These are phyloP conservation scores for Conops quadrifasciatus DNA, from an alignment of 2,888 invertebrate genomes.

Conservation along the genomic window DNA sequence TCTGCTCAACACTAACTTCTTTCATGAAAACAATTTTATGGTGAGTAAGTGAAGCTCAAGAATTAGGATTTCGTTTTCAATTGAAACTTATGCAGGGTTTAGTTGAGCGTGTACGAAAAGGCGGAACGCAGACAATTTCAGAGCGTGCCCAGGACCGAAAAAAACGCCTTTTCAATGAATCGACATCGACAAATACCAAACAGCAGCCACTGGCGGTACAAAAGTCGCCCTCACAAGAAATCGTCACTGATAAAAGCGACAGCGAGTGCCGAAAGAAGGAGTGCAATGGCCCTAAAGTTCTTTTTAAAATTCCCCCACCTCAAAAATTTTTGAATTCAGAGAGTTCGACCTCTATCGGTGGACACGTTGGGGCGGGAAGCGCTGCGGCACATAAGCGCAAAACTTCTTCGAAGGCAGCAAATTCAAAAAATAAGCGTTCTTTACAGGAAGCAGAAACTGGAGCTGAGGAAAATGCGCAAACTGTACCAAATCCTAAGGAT, in stretches of 20 bases:
- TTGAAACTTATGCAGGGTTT: constrained; percentile 68
- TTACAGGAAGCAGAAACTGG: background rate
- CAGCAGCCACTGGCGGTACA: constrained; percentile 13
- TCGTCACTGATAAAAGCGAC: constrained; percentile 26
- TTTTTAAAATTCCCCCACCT: constrained; percentile 52
- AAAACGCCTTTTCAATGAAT: constrained; percentile 53
- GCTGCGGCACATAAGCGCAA: constrained; percentile 9
- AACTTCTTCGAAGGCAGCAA: background rate
- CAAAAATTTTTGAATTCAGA: constrained; percentile 46
- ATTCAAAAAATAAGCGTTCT: background rate
- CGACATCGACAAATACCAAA: constrained; percentile 17
- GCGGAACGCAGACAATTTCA: constrained; percentile 71
- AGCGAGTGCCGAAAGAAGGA: constrained; percentile 44
- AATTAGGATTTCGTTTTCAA: background rate
- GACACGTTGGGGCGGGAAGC: background rate
- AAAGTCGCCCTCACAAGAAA: constrained; percentile 13
- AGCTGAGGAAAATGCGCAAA: background rate
- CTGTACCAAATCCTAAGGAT: background rate
- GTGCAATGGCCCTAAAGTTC: constrained; percentile 49
- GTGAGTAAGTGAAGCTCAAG: constrained; percentile 61
- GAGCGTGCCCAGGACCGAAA: constrained; percentile 80
- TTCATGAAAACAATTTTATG: constrained; percentile 83
- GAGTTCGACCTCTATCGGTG: constrained; percentile 14
- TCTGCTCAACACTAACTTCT: constrained; percentile 84
- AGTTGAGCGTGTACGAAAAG: constrained; percentile 78